Percentiles rank a stretch among this genome's conserved stretches.
Conservation (phyloP, 1,140 invertebrate species). For the Augochlora pura region DNA sequence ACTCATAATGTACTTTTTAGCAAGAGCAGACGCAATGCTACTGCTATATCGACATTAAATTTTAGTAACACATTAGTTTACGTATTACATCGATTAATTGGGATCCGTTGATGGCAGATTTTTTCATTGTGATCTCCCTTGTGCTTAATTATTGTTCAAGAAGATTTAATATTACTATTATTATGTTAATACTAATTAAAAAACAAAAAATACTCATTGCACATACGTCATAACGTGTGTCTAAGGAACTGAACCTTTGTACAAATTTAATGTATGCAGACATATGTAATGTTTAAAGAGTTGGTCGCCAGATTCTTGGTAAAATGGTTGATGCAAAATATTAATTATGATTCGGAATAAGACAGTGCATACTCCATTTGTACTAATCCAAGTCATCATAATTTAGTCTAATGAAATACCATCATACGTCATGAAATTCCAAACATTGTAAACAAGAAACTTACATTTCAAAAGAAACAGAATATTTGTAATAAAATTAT, state of each 20-base stretch:
- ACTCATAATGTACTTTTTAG: conserved; percentile 52
- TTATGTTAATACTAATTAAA: conserved; percentile 28
- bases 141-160: conserved; percentile 30
- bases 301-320: conserved; percentile 63
- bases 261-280: conserved; percentile 41
- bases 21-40: conserved; percentile 48
- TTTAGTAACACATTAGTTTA: conserved; percentile 15
- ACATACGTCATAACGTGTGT: conserved; percentile 27
- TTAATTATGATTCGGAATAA: conserved; percentile 48
- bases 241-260: conserved; percentile 40
- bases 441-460: background rate
- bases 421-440: conserved; percentile 6
- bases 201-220: conserved; percentile 50
- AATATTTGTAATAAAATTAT: conserved; percentile 18
- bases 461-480: background rate
- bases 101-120: conserved; percentile 30
- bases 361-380: conserved; percentile 39
- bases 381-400: no score
- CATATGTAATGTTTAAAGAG: conserved; percentile 55
- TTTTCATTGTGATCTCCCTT: conserved; percentile 35
- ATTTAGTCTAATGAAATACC: background rate
- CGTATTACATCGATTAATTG: conserved; percentile 8
- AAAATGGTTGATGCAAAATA: conserved; percentile 17
- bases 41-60: conserved; percentile 15
- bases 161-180: conserved; percentile 23